Conservation (phyloP, 2,888 invertebrate species). For the Mesoligia furuncula region DNA sequence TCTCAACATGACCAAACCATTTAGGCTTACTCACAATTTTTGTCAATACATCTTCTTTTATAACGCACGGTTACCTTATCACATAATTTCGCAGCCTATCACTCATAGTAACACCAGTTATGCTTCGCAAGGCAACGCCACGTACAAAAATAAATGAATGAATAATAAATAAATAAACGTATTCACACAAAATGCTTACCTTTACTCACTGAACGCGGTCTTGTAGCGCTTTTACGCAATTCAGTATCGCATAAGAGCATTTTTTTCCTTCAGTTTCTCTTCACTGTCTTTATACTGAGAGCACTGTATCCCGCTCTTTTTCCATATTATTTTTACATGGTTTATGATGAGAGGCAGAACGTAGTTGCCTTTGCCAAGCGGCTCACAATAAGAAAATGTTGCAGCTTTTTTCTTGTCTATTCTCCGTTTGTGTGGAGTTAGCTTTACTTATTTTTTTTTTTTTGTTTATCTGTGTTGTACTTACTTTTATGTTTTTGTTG, state of each 20-base stretch:
- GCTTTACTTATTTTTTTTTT: conserved; percentile 24
- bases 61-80: not conserved
- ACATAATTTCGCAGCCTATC: not conserved
- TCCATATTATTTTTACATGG: conserved; percentile 78
- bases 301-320: conserved; percentile 62
- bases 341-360: conserved; percentile 72
- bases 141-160: conserved; percentile 21
- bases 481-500: conserved; percentile 12
- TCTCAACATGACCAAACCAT: not conserved
- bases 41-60: not conserved
- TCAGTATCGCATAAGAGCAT: conserved; percentile 48
- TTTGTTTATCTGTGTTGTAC: conserved; percentile 33
- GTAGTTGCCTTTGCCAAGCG: conserved; percentile 68
- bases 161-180: conserved; percentile 33
- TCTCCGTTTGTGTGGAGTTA: conserved; percentile 50
- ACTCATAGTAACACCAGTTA: not conserved
- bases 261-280: conserved; percentile 50
- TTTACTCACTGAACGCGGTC: conserved; percentile 43
- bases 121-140: not conserved
- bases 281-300: conserved; percentile 53
- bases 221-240: conserved; percentile 58
- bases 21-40: not conserved
- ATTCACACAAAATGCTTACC: conserved; percentile 44
- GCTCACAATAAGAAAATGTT: conserved; percentile 66
- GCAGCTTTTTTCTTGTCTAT: conserved; percentile 65